Base-by-base conservation (phyloP, 2,113 vertebrate species). In the Onychostoma macrolepis region DNA sequence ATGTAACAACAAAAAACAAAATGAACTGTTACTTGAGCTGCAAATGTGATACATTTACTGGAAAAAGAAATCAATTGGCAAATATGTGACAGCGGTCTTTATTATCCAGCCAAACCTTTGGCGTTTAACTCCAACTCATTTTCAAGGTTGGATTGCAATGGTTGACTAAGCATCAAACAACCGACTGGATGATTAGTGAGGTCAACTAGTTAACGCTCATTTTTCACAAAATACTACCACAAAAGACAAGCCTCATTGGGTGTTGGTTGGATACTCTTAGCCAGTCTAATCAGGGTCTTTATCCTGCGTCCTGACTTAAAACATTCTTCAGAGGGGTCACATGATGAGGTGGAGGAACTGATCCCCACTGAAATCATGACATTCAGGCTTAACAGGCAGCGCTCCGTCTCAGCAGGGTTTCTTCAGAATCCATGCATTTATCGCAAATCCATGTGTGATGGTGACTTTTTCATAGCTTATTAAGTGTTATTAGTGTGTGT, bases 381-480 rank as follows among this genome's bases (percentile, higher is more conserved):
- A 53, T 36, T 71, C 28, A 71, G 10, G 21, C 65, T 71, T 36
- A 65, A 19, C n/a, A 21, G 36, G n/a, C 58, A 45, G 17, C 1
- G 58, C 80, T 81, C 24, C 6, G 28, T 12, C 81, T 71, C 65
- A 71, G 65, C 65, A 53, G 63, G 81, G 81, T 71, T 71, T 83
- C 65, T 12, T 26, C 19, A n/a, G 26, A 71, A 13, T 43, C 63
- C 15, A 24, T 19, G 13, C 24, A 28, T 48, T 80, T 69, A 80
- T 50, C 30, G 38, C 19, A 1, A 75, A 71, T 53, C 36, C 30
- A n/a, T 48, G 74, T 50, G 72, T 85, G 28, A 65, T 41, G 36
- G 65, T 86, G 71, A 50, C 75, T 86, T 67, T 69, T 83, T 83
- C 45, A 71, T 50, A 17, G 43, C 21, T 33, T 71, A 71, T 71